Percentiles rank a stretch among this genome's conserved stretches.
Conservation (phyloP, 2,888 invertebrate species). For the Folsomia candida region DNA sequence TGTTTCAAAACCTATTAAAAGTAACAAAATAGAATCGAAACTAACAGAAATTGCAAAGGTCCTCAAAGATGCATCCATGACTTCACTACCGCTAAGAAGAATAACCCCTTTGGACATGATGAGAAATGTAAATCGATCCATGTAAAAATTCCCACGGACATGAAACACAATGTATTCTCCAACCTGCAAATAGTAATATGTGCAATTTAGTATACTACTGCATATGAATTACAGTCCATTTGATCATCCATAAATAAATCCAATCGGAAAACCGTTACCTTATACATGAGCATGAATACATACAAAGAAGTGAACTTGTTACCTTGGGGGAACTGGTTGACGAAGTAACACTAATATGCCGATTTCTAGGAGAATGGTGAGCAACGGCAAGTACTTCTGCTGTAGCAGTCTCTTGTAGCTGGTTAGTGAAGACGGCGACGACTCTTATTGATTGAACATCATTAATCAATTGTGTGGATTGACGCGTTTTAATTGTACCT, state of each 20-base stretch:
- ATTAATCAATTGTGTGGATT: slow-evolving; percentile 64
- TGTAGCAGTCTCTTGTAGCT: slow-evolving; percentile 61
- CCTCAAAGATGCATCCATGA: slow-evolving; percentile 72
- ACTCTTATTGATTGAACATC: slow-evolving; percentile 68
- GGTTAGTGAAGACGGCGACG: slow-evolving; percentile 63
- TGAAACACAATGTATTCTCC: slow-evolving; percentile 94
- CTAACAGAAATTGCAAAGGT: slow-evolving; percentile 80
- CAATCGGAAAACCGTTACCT: too few relatives aligned
- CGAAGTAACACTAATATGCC: slow-evolving; percentile 80
- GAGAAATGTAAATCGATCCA: slow-evolving; percentile 84
- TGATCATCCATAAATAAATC: not conserved
- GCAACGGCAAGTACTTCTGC: slow-evolving; percentile 70
- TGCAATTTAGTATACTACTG: not conserved
- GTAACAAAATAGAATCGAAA: slow-evolving; percentile 84
- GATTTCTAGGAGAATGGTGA: slow-evolving; percentile 77
- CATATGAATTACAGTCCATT: slow-evolving; percentile 11
- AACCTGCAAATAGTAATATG: slow-evolving; percentile 60
- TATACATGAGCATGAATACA: too few relatives aligned
- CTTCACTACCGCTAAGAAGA: slow-evolving; percentile 77
- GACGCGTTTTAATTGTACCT: slow-evolving; percentile 55
- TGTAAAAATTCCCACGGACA: slow-evolving; percentile 84
- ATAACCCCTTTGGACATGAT: slow-evolving; percentile 91
- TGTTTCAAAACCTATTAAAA: slow-evolving; percentile 50
- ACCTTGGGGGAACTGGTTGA: slow-evolving; percentile 77
- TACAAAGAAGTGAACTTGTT: slow-evolving; percentile 39